Evolutionary conservation across 2,113 vertebrate genomes (phyloP).

Genomic region (Anser cygnoides): DNA sequence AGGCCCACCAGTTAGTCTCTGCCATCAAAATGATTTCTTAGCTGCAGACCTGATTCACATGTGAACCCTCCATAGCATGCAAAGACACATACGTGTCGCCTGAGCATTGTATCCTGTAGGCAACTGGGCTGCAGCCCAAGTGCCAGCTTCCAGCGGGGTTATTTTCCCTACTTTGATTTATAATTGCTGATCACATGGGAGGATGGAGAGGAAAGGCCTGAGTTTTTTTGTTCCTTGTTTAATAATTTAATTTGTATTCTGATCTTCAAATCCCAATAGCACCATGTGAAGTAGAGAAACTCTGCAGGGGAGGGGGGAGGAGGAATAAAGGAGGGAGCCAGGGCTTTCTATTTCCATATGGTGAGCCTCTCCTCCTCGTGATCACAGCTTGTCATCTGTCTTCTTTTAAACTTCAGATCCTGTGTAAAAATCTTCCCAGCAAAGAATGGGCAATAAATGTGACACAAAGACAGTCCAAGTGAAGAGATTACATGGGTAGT

Average conservation of each 20-base stretch:
- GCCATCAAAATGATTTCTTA: not conserved
- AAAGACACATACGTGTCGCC: not conserved
- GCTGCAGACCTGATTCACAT: not conserved
- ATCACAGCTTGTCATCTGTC: slow-evolving; percentile 73
- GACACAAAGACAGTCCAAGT: slow-evolving; percentile 46
- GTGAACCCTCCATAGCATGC: not conserved
- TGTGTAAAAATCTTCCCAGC: slow-evolving; percentile 69
- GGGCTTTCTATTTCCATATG: slow-evolving; percentile 69
- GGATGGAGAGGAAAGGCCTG: slow-evolving; percentile 5
- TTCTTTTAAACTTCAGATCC: slow-evolving; percentile 71
- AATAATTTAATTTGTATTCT: slow-evolving; percentile 70
- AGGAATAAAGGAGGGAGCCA: slow-evolving; percentile 53
- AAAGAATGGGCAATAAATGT: slow-evolving; percentile 57
- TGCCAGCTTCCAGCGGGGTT: slow-evolving; percentile 1
- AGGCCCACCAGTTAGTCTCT: not conserved
- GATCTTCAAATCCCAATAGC: slow-evolving; percentile 68
- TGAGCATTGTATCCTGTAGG: not conserved
- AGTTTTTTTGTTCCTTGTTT: slow-evolving; percentile 15
- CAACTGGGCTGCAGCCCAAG: not conserved
- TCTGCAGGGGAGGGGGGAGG: slow-evolving; percentile 66
- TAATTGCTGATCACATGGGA: slow-evolving; percentile 43
- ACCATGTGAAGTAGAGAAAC: slow-evolving; percentile 59
- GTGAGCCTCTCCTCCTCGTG: slow-evolving; percentile 52
- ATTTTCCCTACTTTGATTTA: slow-evolving; percentile 58
- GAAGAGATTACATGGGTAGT: not conserved